A percentile compares a stretch with the other conserved stretches of the same genome.
Conservation (phyloP, 2,888 invertebrate species). For the Nomada fucata region DNA sequence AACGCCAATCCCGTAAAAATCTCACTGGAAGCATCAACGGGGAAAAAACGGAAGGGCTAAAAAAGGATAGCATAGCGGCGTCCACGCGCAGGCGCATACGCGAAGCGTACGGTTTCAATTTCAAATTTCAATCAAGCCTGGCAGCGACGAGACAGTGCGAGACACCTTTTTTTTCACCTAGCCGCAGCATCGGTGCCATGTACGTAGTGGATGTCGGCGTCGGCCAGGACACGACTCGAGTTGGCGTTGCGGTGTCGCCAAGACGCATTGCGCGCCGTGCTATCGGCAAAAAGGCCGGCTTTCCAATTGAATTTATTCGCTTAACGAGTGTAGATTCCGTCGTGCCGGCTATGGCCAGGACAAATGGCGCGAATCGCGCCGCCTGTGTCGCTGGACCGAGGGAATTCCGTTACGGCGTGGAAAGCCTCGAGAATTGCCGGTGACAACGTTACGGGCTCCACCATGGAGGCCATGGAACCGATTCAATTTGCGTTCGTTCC, state of each 20-base stretch:
- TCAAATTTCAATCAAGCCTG: conserved; percentile 49
- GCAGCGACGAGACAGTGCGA: conserved; percentile 4
- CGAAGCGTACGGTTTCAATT: neutral
- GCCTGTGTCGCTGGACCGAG: conserved; percentile 38
- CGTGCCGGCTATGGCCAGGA: conserved; percentile 69
- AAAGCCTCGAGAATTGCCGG: conserved; percentile 46
- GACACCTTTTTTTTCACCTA: conserved; percentile 58
- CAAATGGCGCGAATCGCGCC: conserved; percentile 69
- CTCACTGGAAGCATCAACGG: neutral
- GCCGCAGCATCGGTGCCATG: conserved; percentile 55
- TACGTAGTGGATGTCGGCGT: conserved; percentile 58
- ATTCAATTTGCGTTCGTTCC: conserved; percentile 28
- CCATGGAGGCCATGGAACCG: neutral
- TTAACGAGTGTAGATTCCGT: conserved; percentile 71
- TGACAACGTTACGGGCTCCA: conserved; percentile 47
- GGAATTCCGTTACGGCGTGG: conserved; percentile 64
- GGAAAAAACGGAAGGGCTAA: neutral
- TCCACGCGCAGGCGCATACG: neutral
- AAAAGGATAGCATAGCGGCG: neutral
- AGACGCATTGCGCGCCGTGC: conserved; percentile 79
- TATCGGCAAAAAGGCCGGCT: conserved; percentile 73
- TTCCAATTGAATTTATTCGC: conserved; percentile 78
- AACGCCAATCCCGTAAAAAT: conserved; percentile 1
- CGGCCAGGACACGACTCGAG: conserved; percentile 40
- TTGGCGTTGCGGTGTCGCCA: conserved; percentile 73